Evolutionary conservation across 2,888 invertebrate genomes (phyloP).

Genomic region (Mylabris sibirica): DNA sequence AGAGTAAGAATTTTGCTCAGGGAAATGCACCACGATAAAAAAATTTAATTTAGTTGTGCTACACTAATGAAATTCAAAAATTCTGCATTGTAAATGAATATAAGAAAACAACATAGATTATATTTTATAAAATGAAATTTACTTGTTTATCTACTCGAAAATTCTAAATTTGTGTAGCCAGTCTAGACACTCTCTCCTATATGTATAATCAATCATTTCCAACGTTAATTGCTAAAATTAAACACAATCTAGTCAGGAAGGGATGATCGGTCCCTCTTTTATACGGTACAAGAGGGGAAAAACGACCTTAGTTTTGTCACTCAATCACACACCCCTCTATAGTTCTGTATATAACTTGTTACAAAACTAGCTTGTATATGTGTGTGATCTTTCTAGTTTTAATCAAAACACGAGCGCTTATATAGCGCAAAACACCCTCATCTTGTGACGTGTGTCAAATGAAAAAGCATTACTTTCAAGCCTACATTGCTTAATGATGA

Average conservation of each 20-base stretch:
- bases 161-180: not conserved
- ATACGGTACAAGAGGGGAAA: not conserved
- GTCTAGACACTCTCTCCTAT: not conserved
- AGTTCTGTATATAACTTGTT: constrained; percentile 8
- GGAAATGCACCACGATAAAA: constrained; percentile 7
- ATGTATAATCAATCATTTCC: constrained; percentile 7
- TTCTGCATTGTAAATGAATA: not conserved
- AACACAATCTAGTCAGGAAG: constrained; percentile 7
- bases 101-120: not conserved
- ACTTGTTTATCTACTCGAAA: not conserved
- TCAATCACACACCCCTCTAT: constrained; percentile 5
- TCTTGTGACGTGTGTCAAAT: constrained; percentile 43
- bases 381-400: constrained; percentile 46
- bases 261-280: not conserved
- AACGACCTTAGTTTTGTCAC: constrained; percentile 4
- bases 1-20: not conserved
- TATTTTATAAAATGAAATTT: not conserved
- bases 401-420: constrained; percentile 47
- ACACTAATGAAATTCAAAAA: not conserved
- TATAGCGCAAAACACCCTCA: constrained; percentile 46
- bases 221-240: constrained; percentile 15
- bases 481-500: constrained; percentile 46
- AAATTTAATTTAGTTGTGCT: not conserved
- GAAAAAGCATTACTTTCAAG: constrained; percentile 48
- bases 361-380: constrained; percentile 38